A percentile compares a stretch with the other conserved stretches of the same genome.
Evolutionary conservation across 2,797 vertebrate species (phyloP).

Genomic region (Micropoecilia bifurca): DNA sequence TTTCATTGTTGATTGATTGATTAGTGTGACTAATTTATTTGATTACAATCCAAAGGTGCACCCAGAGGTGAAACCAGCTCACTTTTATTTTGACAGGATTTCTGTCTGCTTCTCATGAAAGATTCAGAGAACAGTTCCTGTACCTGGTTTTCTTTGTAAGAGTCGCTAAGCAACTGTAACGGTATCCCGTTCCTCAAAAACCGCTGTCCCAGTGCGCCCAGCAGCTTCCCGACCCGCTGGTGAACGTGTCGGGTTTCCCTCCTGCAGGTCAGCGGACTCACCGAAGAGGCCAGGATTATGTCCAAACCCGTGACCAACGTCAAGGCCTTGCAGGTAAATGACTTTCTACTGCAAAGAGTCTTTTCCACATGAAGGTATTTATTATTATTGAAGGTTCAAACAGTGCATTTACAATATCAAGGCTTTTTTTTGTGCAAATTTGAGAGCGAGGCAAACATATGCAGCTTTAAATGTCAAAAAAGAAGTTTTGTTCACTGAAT

Average conservation of each 20-base stretch:
- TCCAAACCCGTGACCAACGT: slow-evolving; percentile 95
- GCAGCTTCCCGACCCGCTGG: slow-evolving; percentile 31
- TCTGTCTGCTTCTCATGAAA: slow-evolving; percentile 84
- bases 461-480: slow-evolving; percentile 48
- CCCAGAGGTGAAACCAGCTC: slow-evolving; percentile 18
- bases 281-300: slow-evolving; percentile 81
- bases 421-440: slow-evolving; percentile 64
- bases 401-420: slow-evolving; percentile 66
- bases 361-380: slow-evolving; percentile 65
- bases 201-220: slow-evolving; percentile 71
- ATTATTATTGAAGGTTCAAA: slow-evolving; percentile 66
- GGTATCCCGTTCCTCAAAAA: slow-evolving; percentile 84
- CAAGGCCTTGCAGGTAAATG: slow-evolving; percentile 95
- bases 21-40: neutral
- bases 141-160: slow-evolving; percentile 78
- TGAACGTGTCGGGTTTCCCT: slow-evolving; percentile 81
- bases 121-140: slow-evolving; percentile 87
- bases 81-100: slow-evolving; percentile 47
- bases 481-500: slow-evolving; percentile 19
- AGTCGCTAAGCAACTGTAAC: slow-evolving; percentile 92
- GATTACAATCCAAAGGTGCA: neutral
- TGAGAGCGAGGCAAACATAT: slow-evolving; percentile 53
- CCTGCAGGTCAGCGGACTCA: slow-evolving; percentile 85
- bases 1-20: neutral
- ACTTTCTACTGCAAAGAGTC: neutral